A percentile compares a stretch with the other conserved stretches of the same genome.
These are phyloP conservation scores for Psophia crepitans DNA, from an alignment of 2,113 vertebrate species.

Conservation along the genomic window DNA sequence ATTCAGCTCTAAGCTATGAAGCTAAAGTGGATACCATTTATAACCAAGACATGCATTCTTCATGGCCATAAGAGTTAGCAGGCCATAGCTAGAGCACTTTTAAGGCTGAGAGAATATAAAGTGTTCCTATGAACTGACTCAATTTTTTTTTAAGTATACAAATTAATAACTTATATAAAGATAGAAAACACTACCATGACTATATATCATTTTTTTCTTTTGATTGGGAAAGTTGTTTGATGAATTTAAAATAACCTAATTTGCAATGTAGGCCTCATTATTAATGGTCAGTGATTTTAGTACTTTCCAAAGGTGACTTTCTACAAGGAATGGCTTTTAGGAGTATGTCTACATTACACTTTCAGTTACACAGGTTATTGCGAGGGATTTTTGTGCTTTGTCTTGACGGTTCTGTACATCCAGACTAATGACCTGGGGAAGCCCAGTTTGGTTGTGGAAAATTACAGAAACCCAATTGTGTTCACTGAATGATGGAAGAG, in stretches of 20 bases:
- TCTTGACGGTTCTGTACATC: neutral
- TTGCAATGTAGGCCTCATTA: slow-evolving; percentile 25
- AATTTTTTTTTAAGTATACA: slow-evolving; percentile 41
- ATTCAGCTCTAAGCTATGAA: slow-evolving; percentile 65
- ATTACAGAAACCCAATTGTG: slow-evolving; percentile 26
- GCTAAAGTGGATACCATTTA: slow-evolving; percentile 71
- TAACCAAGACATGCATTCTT: slow-evolving; percentile 68
- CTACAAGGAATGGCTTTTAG: slow-evolving; percentile 28
- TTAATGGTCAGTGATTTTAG: slow-evolving; percentile 62
- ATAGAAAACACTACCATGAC: slow-evolving; percentile 19
- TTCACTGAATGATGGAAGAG: slow-evolving; percentile 47
- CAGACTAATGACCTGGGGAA: slow-evolving; percentile 11
- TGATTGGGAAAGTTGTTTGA: slow-evolving; percentile 32
- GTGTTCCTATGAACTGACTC: neutral
- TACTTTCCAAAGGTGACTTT: slow-evolving; percentile 57
- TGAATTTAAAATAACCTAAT: slow-evolving; percentile 38
- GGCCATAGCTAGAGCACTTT: slow-evolving; percentile 59
- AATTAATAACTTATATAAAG: slow-evolving; percentile 65
- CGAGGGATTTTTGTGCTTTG: neutral
- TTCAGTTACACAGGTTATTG: neutral
- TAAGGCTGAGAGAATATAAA: slow-evolving; percentile 54
- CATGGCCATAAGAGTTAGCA: slow-evolving; percentile 67
- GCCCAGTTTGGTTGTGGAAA: slow-evolving; percentile 24
- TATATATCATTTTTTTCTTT: neutral
- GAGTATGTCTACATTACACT: neutral